phyloP scores from a whole-genome alignment of 2,797 vertebrate genomes.

The Mico argentatus region DNA sequence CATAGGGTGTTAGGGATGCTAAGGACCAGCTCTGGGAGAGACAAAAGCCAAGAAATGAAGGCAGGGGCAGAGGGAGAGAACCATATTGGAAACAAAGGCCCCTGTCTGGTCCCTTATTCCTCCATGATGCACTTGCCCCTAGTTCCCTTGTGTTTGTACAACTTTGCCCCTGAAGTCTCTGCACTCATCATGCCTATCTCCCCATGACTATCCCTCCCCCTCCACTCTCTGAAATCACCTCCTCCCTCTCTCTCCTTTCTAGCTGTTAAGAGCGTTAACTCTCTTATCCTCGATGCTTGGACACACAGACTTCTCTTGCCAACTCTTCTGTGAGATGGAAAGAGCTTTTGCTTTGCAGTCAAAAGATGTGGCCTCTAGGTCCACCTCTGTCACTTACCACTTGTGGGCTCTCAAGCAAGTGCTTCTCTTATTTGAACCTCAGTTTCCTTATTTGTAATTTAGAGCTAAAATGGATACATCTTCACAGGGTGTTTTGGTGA shows the following conservation, averaged over 20 bases:
- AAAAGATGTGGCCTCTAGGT: neutral
- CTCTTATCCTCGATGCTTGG: no score
- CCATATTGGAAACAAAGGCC: neutral
- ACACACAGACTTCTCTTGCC: neutral
- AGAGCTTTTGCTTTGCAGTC: neutral
- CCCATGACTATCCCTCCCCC: fast-evolving
- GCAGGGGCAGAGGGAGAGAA: neutral
- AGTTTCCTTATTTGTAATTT: neutral
- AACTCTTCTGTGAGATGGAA: neutral
- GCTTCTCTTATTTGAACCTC: neutral
- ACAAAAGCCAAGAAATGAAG: neutral
- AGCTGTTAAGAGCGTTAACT: neutral
- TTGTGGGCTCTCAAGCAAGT: neutral
- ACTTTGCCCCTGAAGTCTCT: neutral
- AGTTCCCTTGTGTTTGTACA: neutral
- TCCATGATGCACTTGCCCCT: neutral
- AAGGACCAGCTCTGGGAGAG: neutral
- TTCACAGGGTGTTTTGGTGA: neutral
- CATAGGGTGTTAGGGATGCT: neutral
- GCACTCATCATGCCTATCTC: neutral
- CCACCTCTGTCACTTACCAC: neutral
- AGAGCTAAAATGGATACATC: neutral
- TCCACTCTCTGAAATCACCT: neutral
- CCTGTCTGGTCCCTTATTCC: neutral
- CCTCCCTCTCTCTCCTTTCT: neutral